Evolutionary conservation across 2,113 vertebrate species (phyloP), one percentile per base, ranked within the genome.

Genomic region (Oxygymnocypris stewartii): DNA sequence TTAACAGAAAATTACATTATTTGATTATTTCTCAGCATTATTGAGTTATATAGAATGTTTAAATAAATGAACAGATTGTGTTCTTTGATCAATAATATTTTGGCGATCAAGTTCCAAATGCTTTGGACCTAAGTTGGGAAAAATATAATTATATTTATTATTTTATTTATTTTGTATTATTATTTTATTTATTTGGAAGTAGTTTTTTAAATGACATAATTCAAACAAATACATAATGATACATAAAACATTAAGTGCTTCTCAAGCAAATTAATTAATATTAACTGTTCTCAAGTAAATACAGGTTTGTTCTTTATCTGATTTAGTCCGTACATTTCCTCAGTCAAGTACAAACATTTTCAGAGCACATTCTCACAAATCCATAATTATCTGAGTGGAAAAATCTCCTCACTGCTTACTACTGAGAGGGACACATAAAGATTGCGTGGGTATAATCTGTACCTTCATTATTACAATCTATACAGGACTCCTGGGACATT

Each of bases 401-500:
- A 85, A 90, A 84, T 35, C 20, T 82, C 88, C 78, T 87, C 87
- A 88, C 18, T 10, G 88, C 79, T 87, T 87, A 89, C 57, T 69
- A 82, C 92, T 86, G 87, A 74, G n/a, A n/a, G 89, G 88, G 61
- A 18, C 13, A 63, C 23, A 65, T 81, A 65, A 81, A 87, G 84
- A 90, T 28, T 37, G 77, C 23, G 4, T 44, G 47, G 54, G 84
- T 90, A 82, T 87, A 78, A 91, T 90, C 84, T 79, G 83, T 84
- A 84, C 54, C 87, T 88, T 89, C 84, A 90, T 87, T 84, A 89
- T 92, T 92, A 89, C 87, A 88, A 90, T 88, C 87, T 65, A n/a
- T 61, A 88, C 86, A 81, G 86, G 91, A 81, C 88, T 84, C 84
- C 71, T 75, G 90, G 93, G 93, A 93, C 87, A 28, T 91, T 91